Percentiles rank a stretch among this genome's conserved stretches.
Conservation (phyloP, 2,888 invertebrate species). For the Microctonus brassicae region DNA sequence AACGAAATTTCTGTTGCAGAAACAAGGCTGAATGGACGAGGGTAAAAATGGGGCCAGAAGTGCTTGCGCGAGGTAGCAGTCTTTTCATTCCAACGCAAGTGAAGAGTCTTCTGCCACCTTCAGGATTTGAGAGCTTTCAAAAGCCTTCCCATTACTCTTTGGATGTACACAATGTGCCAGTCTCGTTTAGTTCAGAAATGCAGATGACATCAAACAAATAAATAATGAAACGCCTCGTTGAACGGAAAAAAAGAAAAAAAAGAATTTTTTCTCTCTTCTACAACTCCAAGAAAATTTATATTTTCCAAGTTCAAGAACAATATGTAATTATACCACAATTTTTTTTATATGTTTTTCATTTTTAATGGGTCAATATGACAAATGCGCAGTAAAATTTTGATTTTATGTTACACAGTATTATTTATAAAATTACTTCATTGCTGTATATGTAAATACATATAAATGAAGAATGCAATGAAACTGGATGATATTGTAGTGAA, state of each 20-base stretch:
- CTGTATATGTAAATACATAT: too few relatives aligned
- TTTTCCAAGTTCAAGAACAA: too few relatives aligned
- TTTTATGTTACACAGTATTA: too few relatives aligned
- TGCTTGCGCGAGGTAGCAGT: not conserved
- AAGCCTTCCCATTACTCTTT: not conserved
- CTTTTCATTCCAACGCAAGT: slow-evolving; percentile 13
- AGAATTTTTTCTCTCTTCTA: too few relatives aligned
- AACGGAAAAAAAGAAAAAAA: not conserved
- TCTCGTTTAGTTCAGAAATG: not conserved
- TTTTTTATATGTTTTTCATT: too few relatives aligned
- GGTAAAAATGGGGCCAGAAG: not conserved
- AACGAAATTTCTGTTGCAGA: slow-evolving; percentile 20
- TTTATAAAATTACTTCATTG: too few relatives aligned
- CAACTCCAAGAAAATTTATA: too few relatives aligned
- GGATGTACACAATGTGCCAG: not conserved
- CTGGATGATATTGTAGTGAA: not conserved
- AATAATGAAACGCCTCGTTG: not conserved
- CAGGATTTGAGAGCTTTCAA: slow-evolving; percentile 27
- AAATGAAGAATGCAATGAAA: not conserved
- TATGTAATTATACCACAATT: too few relatives aligned
- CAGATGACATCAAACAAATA: not conserved
- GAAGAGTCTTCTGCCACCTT: slow-evolving; percentile 28
- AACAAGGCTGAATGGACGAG: slow-evolving; percentile 20
- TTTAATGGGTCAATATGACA: too few relatives aligned
- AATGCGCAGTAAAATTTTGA: too few relatives aligned